A percentile compares a stretch with the other conserved stretches of the same genome.
Evolutionary conservation across 2,113 vertebrate genomes (phyloP).

Genomic region (Mohoua ochrocephala): DNA sequence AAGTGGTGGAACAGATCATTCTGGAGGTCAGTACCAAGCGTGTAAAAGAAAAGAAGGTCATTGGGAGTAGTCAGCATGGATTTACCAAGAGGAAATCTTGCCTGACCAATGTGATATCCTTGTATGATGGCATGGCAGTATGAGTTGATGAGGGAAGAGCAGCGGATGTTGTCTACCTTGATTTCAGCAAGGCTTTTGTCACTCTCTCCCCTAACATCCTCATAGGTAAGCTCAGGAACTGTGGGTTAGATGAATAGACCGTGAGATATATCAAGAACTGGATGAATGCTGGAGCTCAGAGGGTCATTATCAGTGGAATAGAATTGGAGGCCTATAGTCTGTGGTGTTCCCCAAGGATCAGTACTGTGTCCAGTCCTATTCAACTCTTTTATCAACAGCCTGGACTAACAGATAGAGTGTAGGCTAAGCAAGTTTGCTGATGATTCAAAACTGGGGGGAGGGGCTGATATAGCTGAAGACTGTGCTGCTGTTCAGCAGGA

Average conservation of each 20-base stretch:
- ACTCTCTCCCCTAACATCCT: neutral
- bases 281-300: neutral
- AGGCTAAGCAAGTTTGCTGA: neutral
- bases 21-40: neutral
- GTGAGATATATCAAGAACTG: neutral
- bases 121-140: neutral
- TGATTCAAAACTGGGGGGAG: neutral
- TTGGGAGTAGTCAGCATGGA: neutral
- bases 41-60: neutral
- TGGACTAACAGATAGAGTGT: neutral
- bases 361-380: neutral
- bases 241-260: too few species aligned
- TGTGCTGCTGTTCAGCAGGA: neutral
- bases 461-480: neutral
- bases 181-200: neutral
- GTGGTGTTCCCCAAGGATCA: neutral
- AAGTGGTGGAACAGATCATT: neutral
- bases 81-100: neutral
- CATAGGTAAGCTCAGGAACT: neutral
- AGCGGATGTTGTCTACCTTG: neutral
- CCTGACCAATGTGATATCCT: neutral
- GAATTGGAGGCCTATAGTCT: neutral
- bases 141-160: neutral
- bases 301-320: neutral
- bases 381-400: neutral